Percentiles rank a stretch among this genome's conserved stretches.
Conservation (phyloP, 2,113 vertebrate genomes). For the Channa argus region DNA sequence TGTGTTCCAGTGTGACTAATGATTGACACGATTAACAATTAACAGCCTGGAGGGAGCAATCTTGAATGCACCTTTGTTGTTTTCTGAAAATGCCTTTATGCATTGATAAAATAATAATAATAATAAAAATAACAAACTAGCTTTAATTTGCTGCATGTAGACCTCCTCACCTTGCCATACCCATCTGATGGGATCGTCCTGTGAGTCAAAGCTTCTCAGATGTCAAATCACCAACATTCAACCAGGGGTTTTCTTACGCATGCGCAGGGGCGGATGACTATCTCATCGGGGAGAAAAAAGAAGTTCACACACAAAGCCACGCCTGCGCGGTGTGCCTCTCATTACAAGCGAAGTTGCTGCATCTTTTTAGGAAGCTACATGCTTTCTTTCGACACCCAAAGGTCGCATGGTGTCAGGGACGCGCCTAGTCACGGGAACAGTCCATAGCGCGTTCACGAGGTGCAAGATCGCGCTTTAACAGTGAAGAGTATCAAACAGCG, state of each 20-base stretch:
- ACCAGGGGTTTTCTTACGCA: slow-evolving; percentile 74
- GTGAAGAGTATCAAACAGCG: slow-evolving; percentile 80
- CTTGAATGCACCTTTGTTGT: not conserved
- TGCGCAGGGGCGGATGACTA: slow-evolving; percentile 61
- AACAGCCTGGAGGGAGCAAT: not conserved
- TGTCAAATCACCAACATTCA: slow-evolving; percentile 65
- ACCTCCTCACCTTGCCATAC: slow-evolving; percentile 2
- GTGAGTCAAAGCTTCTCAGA: slow-evolving; percentile 60
- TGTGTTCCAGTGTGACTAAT: slow-evolving; percentile 4
- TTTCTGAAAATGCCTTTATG: not conserved
- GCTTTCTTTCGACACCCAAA: slow-evolving; percentile 82
- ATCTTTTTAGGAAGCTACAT: slow-evolving; percentile 82
- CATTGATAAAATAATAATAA: not conserved
- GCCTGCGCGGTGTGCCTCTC: slow-evolving; percentile 81
- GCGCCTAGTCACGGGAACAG: slow-evolving; percentile 81
- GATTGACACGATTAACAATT: not conserved
- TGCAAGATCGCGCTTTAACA: slow-evolving; percentile 81
- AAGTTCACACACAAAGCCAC: slow-evolving; percentile 80
- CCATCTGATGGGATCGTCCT: slow-evolving; percentile 61
- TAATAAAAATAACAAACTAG: not conserved
- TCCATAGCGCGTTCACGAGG: slow-evolving; percentile 84
- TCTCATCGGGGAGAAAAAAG: slow-evolving; percentile 68
- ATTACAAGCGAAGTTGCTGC: slow-evolving; percentile 75
- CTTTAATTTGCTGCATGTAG: not conserved
- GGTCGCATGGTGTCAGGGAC: slow-evolving; percentile 85